Conservation (phyloP, 2,888 invertebrate genomes). For the Cybosia mesomella region DNA sequence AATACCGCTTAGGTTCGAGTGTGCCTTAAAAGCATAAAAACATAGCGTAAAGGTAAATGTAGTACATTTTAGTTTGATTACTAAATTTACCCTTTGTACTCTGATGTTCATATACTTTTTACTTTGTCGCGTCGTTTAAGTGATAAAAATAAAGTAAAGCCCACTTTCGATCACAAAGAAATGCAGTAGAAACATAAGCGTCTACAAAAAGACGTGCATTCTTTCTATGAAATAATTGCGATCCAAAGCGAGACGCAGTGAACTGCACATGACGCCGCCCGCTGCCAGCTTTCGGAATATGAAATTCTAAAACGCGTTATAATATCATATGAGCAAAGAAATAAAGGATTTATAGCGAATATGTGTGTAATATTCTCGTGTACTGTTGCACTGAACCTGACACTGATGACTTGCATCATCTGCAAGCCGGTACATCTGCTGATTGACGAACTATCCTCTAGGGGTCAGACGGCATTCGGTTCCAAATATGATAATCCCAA, state of each 20-base stretch:
- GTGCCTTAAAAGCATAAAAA: too few relatives aligned
- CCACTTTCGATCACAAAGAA: neutral
- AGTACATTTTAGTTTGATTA: too few relatives aligned
- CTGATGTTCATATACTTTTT: neutral
- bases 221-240: conserved; percentile 9
- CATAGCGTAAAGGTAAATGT: too few relatives aligned
- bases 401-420: too few relatives aligned
- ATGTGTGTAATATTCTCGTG: conserved; percentile 27
- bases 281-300: conserved; percentile 56
- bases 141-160: too few relatives aligned
- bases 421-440: too few relatives aligned
- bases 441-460: too few relatives aligned
- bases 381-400: neutral
- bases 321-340: conserved; percentile 54
- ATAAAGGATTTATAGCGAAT: conserved; percentile 49
- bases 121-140: neutral
- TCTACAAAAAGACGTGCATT: conserved; percentile 17
- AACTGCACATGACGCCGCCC: conserved; percentile 64
- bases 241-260: conserved; percentile 50
- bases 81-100: too few relatives aligned
- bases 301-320: conserved; percentile 62
- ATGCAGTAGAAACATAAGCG: neutral
- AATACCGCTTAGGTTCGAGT: too few relatives aligned
- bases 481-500: too few relatives aligned
- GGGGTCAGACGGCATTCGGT: too few relatives aligned